Conservation (phyloP, 2,888 invertebrate genomes). For the Trichopoda pennipes region DNA sequence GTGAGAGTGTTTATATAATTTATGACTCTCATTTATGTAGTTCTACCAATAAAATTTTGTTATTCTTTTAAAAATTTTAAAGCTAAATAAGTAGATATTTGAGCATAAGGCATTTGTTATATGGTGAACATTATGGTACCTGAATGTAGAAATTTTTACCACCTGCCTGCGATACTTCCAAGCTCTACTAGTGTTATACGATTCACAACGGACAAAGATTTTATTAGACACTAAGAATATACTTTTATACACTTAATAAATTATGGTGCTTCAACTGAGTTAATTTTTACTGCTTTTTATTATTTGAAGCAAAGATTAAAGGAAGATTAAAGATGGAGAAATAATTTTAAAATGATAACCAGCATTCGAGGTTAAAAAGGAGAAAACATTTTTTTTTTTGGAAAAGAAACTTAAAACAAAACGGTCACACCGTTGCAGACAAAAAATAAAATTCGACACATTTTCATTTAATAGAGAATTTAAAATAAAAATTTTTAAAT, state of each 20-base stretch:
- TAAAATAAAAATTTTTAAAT: too few relatives aligned
- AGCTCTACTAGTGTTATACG: neutral
- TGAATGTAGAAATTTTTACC: constrained; percentile 18
- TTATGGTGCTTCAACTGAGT: constrained; percentile 42
- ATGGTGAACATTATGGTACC: constrained; percentile 18
- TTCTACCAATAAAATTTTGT: constrained; percentile 32
- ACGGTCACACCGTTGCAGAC: too few relatives aligned
- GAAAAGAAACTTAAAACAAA: too few relatives aligned
- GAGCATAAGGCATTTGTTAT: neutral
- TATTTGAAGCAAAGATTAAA: too few relatives aligned
- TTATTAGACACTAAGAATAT: neutral
- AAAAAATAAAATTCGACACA: too few relatives aligned
- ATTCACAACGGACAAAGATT: neutral
- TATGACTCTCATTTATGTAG: constrained; percentile 43
- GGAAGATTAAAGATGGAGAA: too few relatives aligned
- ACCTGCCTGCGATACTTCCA: constrained; percentile 31
- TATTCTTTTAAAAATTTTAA: constrained; percentile 12
- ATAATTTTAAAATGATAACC: too few relatives aligned
- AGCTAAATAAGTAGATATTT: constrained; percentile 14
- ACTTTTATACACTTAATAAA: constrained; percentile 36
- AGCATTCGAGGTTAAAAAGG: too few relatives aligned
- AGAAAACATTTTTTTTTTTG: too few relatives aligned
- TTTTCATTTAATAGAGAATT: too few relatives aligned
- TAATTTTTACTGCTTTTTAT: constrained; percentile 28
- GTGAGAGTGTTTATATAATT: constrained; percentile 44